Evolutionary conservation across 1,140 invertebrate species (phyloP).

Genomic region (Neodiprion virginianus): DNA sequence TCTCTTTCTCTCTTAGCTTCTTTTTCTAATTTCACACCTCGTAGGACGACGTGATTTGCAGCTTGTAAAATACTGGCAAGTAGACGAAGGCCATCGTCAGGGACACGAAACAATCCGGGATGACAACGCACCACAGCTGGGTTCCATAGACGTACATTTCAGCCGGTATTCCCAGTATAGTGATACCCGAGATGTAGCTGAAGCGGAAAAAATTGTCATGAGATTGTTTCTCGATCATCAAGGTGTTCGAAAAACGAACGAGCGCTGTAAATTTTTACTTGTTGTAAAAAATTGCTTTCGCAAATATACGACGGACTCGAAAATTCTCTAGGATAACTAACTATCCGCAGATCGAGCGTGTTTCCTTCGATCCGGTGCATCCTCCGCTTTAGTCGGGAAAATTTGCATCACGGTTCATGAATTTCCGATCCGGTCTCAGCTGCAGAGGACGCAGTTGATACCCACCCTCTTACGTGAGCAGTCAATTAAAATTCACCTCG

Average conservation of each 20-base stretch:
- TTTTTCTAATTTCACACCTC: slow-evolving; percentile 66
- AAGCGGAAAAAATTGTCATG: slow-evolving; percentile 33
- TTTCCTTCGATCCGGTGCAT: not conserved
- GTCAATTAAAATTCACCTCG: not conserved
- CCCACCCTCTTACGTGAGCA: not conserved
- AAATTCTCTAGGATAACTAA: not conserved
- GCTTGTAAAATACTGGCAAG: slow-evolving; percentile 86
- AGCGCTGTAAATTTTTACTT: not conserved
- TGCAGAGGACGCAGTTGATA: not conserved
- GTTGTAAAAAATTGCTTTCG: not conserved
- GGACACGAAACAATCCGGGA: slow-evolving; percentile 75
- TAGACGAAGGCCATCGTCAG: slow-evolving; percentile 77
- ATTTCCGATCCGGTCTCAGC: not conserved
- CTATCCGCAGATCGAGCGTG: not conserved
- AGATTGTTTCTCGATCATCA: slow-evolving; percentile 8
- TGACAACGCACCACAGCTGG: slow-evolving; percentile 74
- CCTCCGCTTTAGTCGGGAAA: not conserved
- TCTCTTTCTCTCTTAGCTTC: not conserved
- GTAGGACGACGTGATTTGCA: slow-evolving; percentile 84
- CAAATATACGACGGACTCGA: not conserved
- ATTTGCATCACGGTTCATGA: not conserved
- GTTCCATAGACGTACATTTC: slow-evolving; percentile 92
- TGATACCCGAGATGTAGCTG: slow-evolving; percentile 91
- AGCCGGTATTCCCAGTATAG: slow-evolving; percentile 86
- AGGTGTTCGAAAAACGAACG: slow-evolving; percentile 16